Evolutionary conservation across 2,888 invertebrate genomes (phyloP).

Genomic region (Spatulosminthurus flaviceps): DNA sequence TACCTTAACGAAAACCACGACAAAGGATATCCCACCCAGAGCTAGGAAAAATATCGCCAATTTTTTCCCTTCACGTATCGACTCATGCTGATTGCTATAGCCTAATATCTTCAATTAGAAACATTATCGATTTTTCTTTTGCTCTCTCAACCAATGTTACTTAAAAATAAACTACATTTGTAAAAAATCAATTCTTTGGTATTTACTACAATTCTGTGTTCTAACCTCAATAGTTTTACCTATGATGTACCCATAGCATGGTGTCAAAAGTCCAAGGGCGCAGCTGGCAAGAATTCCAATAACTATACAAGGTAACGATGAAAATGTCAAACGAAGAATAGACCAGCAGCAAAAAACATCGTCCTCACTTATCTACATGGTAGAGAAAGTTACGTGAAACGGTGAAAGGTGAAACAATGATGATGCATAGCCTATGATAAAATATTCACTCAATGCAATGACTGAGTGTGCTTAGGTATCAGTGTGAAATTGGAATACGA

Average conservation of each 20-base stretch:
- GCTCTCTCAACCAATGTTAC: too few species aligned
- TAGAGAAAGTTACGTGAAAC: too few species aligned
- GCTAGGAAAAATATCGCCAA: neutral
- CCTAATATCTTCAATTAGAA: conserved; percentile 4
- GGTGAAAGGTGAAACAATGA: too few species aligned
- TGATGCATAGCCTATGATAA: too few species aligned
- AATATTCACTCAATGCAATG: too few species aligned
- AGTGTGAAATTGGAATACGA: too few species aligned
- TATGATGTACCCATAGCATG: neutral
- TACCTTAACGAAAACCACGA: neutral
- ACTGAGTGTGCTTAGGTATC: too few species aligned
- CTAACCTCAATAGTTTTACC: conserved; percentile 9
- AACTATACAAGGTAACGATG: neutral
- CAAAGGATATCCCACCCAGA: neutral
- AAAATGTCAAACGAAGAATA: conserved; percentile 2
- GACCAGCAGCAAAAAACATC: conserved; percentile 11
- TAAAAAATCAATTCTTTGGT: too few species aligned
- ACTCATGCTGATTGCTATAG: neutral
- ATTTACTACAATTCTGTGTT: neutral
- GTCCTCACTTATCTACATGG: neutral
- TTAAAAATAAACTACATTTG: too few species aligned
- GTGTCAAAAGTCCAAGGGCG: neutral
- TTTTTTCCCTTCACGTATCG: neutral
- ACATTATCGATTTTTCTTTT: neutral
- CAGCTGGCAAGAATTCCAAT: neutral